Evolutionary conservation across 2,888 invertebrate species (phyloP), one percentile per base, ranked within the genome.

Genomic region (Epirrita christyi): DNA sequence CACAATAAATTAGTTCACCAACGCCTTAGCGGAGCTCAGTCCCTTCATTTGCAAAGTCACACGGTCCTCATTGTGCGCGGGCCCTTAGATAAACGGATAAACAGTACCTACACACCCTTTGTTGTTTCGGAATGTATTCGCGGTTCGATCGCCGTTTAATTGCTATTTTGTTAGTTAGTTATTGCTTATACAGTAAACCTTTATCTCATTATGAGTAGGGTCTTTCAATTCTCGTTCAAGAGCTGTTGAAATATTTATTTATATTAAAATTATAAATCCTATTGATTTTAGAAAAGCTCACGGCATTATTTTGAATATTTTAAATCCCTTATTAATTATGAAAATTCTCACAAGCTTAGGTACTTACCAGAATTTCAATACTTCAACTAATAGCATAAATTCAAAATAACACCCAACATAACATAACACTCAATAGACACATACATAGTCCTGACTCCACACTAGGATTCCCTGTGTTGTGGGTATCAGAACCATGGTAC

Each of bases 41-140:
- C 84, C 83, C 83, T 85, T 83, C 83, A 83, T 86, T 86, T 83
- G 78, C 77, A 80, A 80, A 85, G 75, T 73, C 77, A 72, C 75
- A 71, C 65, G 66, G 61, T 44, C 55, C 56, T 61, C 56, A 56
- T 65, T 81, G 78, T 78, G 70, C 73, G 61, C 63, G 60, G 53
- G 68, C 66, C 74, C 75, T 71, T 70, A 71, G 71, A 71, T 70
- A 75, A 73, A 71, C 71, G 69, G 62, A 70, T 72, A 75, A 70
- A 68, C 63, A 62, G 72, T 45, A 45, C 49, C 49, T 32, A 10
- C 29, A 34, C 54, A 34, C 73, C 82, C 76, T 81, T 87, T 86
- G 80, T 81, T 76, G 73, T 78, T 71, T 70, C 66, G 76, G 76
- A 80, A 83, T 74, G 74, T 72, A 73, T 75, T 74, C 63, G 58